A percentile compares a stretch with the other conserved stretches of the same genome.
These are phyloP conservation scores for Antheraea mylitta DNA, from an alignment of 1,140 invertebrate genomes.

Conservation along the genomic window DNA sequence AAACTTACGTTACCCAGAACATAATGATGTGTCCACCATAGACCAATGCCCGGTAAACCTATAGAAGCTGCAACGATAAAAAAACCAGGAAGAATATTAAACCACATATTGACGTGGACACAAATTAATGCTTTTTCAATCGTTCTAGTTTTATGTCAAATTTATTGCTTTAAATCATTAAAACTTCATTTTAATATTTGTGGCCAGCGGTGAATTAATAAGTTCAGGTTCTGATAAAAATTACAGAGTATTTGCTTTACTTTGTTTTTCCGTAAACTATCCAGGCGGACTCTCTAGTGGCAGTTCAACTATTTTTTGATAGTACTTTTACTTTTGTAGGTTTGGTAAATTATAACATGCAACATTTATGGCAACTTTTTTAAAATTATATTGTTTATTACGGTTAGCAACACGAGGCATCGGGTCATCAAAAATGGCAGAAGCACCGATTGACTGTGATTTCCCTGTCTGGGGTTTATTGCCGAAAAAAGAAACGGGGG, in stretches of 20 bases:
- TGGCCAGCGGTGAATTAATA: no score
- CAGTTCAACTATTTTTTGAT: no score
- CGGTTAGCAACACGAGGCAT: slow-evolving; percentile 37
- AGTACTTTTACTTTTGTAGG: no score
- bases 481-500: slow-evolving; percentile 98
- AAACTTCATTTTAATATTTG: no score
- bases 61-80: slow-evolving; percentile 26
- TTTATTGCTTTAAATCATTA: no score
- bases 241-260: no score
- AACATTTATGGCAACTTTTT: background rate
- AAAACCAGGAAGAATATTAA: slow-evolving; percentile 30
- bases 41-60: slow-evolving; percentile 30
- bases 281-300: no score
- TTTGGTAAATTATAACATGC: no score
- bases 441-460: slow-evolving; percentile 83
- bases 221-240: no score
- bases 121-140: background rate
- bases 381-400: background rate
- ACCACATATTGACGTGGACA: slow-evolving; percentile 34
- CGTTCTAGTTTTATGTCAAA: background rate
- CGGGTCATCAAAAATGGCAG: slow-evolving; percentile 79
- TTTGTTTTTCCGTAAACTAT: no score
- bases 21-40: slow-evolving; percentile 39
- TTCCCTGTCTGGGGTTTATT: slow-evolving; percentile 91
- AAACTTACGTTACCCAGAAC: slow-evolving; percentile 41